These are phyloP conservation scores for Drosophila azteca DNA, from an alignment of 1,140 invertebrate species.

Conservation along the genomic window DNA sequence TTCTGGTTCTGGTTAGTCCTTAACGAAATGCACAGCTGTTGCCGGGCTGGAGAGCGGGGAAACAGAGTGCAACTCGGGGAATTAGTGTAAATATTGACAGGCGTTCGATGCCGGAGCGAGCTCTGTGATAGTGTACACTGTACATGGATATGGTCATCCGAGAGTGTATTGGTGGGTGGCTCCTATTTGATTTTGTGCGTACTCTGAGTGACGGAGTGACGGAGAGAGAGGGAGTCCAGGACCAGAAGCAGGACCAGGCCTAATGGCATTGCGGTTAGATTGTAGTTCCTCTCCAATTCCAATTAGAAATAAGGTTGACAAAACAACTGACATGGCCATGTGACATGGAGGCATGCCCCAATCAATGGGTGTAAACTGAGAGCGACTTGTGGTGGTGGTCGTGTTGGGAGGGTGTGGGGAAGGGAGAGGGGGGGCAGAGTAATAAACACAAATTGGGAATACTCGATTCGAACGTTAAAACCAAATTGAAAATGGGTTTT, in stretches of 20 bases:
- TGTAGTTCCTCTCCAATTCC: conserved; percentile 40
- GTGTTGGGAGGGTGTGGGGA: too few species aligned
- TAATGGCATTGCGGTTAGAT: conserved; percentile 69
- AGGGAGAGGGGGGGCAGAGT: not conserved
- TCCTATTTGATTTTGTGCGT: conserved; percentile 45
- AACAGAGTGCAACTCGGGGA: conserved; percentile 38
- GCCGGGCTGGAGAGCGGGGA: conserved; percentile 14
- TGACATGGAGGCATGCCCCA: conserved; percentile 13
- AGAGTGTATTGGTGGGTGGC: conserved; percentile 1
- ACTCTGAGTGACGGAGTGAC: conserved; percentile 11
- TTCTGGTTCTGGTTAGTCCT: conserved; percentile 30
- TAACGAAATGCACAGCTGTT: conserved; percentile 50
- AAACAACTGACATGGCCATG: conserved; percentile 16
- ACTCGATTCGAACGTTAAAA: conserved; percentile 33
- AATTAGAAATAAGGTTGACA: conserved; percentile 62
- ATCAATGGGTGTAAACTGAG: conserved; percentile 13
- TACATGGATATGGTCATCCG: conserved; percentile 4
- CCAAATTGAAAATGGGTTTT: conserved; percentile 39
- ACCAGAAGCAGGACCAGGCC: conserved; percentile 1
- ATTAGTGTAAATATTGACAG: conserved; percentile 79
- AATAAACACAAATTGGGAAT: conserved; percentile 52
- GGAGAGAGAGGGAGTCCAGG: not conserved
- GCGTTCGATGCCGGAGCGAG: conserved; percentile 55
- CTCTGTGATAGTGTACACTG: conserved; percentile 8
- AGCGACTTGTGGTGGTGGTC: not conserved